Conservation (phyloP, 2,797 vertebrate species). For the Ctenopoma multispine region DNA sequence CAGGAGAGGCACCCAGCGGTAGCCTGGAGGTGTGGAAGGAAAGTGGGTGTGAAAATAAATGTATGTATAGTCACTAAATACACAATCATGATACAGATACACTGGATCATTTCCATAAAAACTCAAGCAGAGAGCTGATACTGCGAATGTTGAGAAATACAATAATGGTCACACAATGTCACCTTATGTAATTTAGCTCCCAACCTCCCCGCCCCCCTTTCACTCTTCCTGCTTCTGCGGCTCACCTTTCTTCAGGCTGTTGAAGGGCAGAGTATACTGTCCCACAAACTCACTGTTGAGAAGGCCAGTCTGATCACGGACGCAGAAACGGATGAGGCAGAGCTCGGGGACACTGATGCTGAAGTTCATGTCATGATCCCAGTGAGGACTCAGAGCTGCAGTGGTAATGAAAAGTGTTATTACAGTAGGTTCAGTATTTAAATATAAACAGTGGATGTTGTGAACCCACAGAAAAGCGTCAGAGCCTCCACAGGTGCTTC, state of each 20-base stretch:
- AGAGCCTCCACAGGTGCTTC: too few relatives aligned
- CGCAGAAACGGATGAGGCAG: constrained; percentile 88
- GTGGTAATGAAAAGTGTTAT: background rate
- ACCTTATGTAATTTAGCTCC: constrained; percentile 56
- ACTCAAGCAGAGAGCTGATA: constrained; percentile 56
- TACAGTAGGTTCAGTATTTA: too few relatives aligned
- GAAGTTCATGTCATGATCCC: constrained; percentile 88
- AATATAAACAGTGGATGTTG: too few relatives aligned
- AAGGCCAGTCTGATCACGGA: constrained; percentile 82
- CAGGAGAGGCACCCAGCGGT: constrained; percentile 86
- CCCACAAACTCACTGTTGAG: constrained; percentile 87
- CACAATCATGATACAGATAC: constrained; percentile 9
- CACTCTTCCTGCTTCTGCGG: background rate
- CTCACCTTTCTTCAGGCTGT: constrained; percentile 90
- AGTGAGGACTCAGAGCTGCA: constrained; percentile 87
- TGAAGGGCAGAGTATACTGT: constrained; percentile 90
- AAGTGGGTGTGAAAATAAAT: constrained; percentile 25
- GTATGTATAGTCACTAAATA: constrained; percentile 27
- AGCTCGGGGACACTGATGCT: constrained; percentile 86
- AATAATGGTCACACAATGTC: constrained; percentile 52
- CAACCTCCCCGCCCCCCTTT: background rate
- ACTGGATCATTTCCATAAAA: constrained; percentile 13
- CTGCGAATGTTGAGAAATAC: constrained; percentile 46
- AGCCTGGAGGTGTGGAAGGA: constrained; percentile 82
- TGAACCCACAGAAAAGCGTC: too few relatives aligned